Conservation (phyloP, 2,888 invertebrate species). For the Phyllotreta cruciferae region DNA sequence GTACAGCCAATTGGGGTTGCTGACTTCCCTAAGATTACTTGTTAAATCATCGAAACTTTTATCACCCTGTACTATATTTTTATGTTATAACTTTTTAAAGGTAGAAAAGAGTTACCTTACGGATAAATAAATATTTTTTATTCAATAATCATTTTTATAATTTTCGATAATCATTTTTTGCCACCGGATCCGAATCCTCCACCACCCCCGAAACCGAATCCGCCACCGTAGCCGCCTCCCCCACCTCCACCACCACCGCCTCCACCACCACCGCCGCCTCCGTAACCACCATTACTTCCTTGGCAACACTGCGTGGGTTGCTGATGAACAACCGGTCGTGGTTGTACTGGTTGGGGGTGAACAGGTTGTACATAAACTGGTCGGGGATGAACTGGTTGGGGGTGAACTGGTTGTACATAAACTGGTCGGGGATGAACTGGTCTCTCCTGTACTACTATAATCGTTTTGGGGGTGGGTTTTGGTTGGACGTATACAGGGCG, state of each 20-base stretch:
- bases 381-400: background rate
- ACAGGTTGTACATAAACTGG: background rate
- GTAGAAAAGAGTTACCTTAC: too few species aligned
- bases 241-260: slow-evolving; percentile 29
- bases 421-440: background rate
- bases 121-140: too few species aligned
- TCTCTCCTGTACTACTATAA: slow-evolving; percentile 8
- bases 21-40: too few species aligned
- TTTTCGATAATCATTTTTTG: background rate
- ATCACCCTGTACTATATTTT: too few species aligned
- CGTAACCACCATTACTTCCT: slow-evolving; percentile 21
- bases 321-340: background rate
- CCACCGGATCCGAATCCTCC: slow-evolving; percentile 11
- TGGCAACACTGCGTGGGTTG: slow-evolving; percentile 1
- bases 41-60: too few species aligned
- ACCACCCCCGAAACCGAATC: slow-evolving; percentile 29
- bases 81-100: too few species aligned
- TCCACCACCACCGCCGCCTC: slow-evolving; percentile 27
- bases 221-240: slow-evolving; percentile 25
- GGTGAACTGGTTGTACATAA: background rate
- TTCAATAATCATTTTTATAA: too few species aligned
- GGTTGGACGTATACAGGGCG: slow-evolving; percentile 5
- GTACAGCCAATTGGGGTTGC: too few species aligned
- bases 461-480: slow-evolving; percentile 1
- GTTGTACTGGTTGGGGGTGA: background rate